Conservation (phyloP, 2,888 invertebrate species). For the Dynastes hyllus region DNA sequence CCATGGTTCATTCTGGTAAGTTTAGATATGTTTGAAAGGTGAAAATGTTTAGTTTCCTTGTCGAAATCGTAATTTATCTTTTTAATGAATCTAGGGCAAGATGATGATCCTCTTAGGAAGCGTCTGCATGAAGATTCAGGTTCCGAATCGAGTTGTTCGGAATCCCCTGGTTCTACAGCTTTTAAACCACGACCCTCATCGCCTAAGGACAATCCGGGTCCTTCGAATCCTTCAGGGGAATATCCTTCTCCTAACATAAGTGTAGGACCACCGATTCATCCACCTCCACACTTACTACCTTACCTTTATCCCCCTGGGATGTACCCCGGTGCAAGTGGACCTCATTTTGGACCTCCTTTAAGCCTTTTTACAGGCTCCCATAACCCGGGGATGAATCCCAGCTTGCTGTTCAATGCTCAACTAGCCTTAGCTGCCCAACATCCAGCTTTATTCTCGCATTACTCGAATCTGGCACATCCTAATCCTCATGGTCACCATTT, state of each 20-base stretch:
- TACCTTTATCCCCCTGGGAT: conserved; percentile 94
- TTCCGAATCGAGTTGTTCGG: conserved; percentile 84
- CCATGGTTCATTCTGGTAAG: conserved; percentile 66
- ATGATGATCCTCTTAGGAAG: conserved; percentile 72
- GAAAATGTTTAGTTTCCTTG: not conserved
- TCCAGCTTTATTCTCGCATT: conserved; percentile 83
- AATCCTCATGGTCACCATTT: conserved; percentile 71
- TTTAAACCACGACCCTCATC: conserved; percentile 71
- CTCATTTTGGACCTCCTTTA: conserved; percentile 80
- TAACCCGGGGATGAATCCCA: conserved; percentile 84
- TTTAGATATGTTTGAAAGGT: not conserved
- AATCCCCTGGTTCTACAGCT: conserved; percentile 72
- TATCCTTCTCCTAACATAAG: conserved; percentile 95
- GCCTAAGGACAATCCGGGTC: conserved; percentile 73
- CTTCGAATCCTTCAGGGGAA: conserved; percentile 74
- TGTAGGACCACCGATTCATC: conserved; percentile 94
- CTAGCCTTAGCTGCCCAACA: conserved; percentile 91
- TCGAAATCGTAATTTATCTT: not conserved
- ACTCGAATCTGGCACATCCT: conserved; percentile 78
- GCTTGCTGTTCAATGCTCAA: conserved; percentile 91
- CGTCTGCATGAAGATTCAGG: conserved; percentile 79
- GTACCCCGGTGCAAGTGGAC: conserved; percentile 81
- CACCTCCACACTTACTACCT: conserved; percentile 90
- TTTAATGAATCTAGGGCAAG: conserved; percentile 73
- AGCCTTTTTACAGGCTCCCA: conserved; percentile 76